A percentile compares a stretch with the other conserved stretches of the same genome.
phyloP scores from a whole-genome alignment of 2,888 invertebrate genomes.

The Eulithis testata region DNA sequence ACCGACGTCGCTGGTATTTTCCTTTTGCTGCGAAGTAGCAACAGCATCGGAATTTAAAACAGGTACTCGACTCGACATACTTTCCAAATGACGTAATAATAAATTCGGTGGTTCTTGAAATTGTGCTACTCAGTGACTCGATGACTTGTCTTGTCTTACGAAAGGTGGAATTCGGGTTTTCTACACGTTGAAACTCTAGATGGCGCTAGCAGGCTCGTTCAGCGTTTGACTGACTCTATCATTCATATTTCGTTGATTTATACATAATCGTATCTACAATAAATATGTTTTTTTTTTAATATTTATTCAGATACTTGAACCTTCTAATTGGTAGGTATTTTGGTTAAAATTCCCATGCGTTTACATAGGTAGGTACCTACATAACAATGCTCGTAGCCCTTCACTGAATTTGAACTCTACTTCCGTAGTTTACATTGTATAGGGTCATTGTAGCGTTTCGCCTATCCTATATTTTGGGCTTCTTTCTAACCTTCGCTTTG shows the following conservation, averaged over 20 bases:
- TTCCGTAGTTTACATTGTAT: constrained; percentile 71
- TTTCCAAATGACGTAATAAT: constrained; percentile 77
- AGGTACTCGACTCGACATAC: constrained; percentile 61
- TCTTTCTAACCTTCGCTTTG: constrained; percentile 60
- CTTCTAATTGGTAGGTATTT: constrained; percentile 24
- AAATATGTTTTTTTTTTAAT: background rate
- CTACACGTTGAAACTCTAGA: constrained; percentile 47
- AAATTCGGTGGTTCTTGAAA: constrained; percentile 64
- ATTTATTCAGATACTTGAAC: background rate
- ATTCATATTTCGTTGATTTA: background rate
- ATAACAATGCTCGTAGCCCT: constrained; percentile 54
- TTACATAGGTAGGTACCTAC: constrained; percentile 8
- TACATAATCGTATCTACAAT: no score
- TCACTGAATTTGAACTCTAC: constrained; percentile 57
- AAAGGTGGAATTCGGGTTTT: constrained; percentile 19
- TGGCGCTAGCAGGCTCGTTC: constrained; percentile 50
- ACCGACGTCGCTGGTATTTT: constrained; percentile 42
- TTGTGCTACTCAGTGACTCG: constrained; percentile 44
- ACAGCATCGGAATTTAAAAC: constrained; percentile 70
- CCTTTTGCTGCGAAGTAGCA: constrained; percentile 39
- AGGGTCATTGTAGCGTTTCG: constrained; percentile 70
- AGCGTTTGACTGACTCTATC: background rate
- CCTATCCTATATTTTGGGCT: constrained; percentile 71
- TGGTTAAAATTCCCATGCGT: constrained; percentile 50
- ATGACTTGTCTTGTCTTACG: constrained; percentile 45